Percentiles rank a stretch among this genome's conserved stretches.
Evolutionary conservation across 2,113 vertebrate genomes (phyloP).

Genomic region (Crotophaga sulcirostris): DNA sequence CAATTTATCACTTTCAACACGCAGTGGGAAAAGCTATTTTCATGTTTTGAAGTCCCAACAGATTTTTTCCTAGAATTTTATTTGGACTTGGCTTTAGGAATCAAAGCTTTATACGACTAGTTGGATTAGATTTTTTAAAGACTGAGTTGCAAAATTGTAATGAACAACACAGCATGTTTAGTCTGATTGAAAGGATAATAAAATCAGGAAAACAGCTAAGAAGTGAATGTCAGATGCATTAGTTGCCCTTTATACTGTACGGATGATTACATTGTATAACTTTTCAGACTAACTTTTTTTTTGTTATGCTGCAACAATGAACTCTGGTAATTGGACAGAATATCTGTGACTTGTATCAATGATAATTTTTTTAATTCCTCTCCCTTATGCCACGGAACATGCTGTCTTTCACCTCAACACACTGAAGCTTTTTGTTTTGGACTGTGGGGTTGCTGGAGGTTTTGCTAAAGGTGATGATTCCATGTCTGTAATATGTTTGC

Average conservation of each 20-base stretch:
- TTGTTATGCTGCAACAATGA: background rate
- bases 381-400: background rate
- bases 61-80: background rate
- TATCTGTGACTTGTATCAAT: background rate
- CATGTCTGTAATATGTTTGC: background rate
- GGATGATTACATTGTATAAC: background rate
- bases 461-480: no score
- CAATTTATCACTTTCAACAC: background rate
- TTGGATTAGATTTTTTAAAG: background rate
- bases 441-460: background rate
- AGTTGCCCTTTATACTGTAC: background rate
- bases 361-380: background rate
- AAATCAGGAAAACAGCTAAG: background rate
- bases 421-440: background rate
- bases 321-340: background rate
- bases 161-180: background rate
- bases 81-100: background rate
- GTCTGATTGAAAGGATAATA: background rate
- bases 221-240: background rate
- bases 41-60: background rate
- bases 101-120: background rate
- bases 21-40: background rate
- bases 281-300: background rate
- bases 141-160: background rate
- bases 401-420: background rate